These are phyloP conservation scores for Phthorimaea operculella DNA, from an alignment of 1,140 invertebrate species.

Conservation along the genomic window DNA sequence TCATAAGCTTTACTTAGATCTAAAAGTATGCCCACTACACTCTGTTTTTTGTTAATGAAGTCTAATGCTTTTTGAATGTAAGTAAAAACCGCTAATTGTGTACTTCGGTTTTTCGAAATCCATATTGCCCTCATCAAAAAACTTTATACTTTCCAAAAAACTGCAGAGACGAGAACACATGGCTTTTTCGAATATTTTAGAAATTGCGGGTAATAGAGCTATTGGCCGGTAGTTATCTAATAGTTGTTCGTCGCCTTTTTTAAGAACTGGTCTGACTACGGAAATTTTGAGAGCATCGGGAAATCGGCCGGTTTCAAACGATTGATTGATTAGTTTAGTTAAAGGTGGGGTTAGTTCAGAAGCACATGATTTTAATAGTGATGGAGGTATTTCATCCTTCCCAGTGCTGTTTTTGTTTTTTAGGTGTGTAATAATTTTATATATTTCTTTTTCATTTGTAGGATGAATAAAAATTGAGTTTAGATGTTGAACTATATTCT, in stretches of 20 bases:
- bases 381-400: not conserved
- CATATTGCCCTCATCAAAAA: slow-evolving; percentile 3
- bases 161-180: not conserved
- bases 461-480: not conserved
- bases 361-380: not conserved
- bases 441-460: not conserved
- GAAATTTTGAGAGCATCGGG: not conserved
- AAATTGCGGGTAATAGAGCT: not conserved
- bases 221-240: slow-evolving; percentile 2
- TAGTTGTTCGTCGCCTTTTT: slow-evolving; percentile 2
- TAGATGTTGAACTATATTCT: not conserved
- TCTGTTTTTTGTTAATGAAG: not conserved
- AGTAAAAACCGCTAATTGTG: slow-evolving; percentile 1
- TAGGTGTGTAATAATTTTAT: not conserved
- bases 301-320: not conserved
- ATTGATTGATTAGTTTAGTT: slow-evolving; percentile 4
- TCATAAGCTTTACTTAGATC: slow-evolving; percentile 9
- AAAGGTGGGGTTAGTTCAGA: not conserved
- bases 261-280: slow-evolving; percentile 2
- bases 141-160: slow-evolving; percentile 4
- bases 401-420: not conserved
- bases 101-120: not conserved
- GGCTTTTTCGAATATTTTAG: not conserved
- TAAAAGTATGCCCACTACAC: not conserved
- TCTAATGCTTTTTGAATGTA: slow-evolving; percentile 4